Percentiles rank a stretch among this genome's conserved stretches.
These are phyloP conservation scores for Phasianus colchicus DNA, from an alignment of 2,113 vertebrate species.

Conservation along the genomic window DNA sequence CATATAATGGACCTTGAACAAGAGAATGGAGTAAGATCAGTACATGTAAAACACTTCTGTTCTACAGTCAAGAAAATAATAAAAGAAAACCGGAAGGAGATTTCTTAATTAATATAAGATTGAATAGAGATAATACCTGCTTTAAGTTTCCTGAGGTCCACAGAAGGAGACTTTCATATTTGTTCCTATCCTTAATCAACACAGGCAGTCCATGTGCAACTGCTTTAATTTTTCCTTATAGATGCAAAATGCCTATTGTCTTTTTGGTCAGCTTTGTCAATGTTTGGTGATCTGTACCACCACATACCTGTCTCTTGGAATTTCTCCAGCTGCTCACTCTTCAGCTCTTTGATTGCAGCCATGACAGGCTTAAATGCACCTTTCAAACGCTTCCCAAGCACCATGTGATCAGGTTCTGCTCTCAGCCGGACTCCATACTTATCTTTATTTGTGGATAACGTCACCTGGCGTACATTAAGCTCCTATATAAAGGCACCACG, in stretches of 20 bases:
- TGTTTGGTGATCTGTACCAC: rapidly evolving
- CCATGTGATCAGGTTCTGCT: constrained; percentile 97
- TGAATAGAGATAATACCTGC: not conserved
- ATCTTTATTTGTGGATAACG: constrained; percentile 91
- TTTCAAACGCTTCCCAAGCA: constrained; percentile 95
- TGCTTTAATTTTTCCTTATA: not conserved
- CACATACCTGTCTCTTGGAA: constrained; percentile 90
- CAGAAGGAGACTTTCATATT: not conserved
- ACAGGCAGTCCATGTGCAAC: not conserved
- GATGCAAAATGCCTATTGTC: not conserved
- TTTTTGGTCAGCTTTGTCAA: not conserved
- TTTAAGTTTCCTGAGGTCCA: not conserved
- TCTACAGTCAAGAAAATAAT: not conserved
- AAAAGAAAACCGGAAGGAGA: not conserved
- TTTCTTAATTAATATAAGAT: not conserved
- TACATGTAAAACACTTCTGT: not conserved
- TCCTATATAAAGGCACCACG: constrained; percentile 77
- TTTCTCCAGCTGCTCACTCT: constrained; percentile 86
- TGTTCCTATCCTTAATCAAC: not conserved
- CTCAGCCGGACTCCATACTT: constrained; percentile 89
- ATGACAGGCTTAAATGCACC: constrained; percentile 90
- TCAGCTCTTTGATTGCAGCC: constrained; percentile 90
- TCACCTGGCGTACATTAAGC: constrained; percentile 92
- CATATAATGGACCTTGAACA: not conserved
- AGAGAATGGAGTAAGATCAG: not conserved